phyloP scores from a whole-genome alignment of 2,113 vertebrate genomes.

The Leuciscus idus region DNA sequence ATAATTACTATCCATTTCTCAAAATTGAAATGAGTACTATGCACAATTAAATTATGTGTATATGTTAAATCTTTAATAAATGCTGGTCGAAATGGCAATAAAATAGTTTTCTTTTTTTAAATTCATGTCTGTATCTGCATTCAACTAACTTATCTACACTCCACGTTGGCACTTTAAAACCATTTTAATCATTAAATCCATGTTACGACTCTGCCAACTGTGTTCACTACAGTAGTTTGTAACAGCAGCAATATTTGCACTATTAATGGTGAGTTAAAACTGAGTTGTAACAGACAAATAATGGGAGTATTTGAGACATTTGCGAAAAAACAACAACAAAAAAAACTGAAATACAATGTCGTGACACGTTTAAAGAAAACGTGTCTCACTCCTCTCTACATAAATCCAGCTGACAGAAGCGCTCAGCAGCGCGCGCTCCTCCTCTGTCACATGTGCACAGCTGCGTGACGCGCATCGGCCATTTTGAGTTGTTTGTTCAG shows the following conservation, averaged over 20 bases:
- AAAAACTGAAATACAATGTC: too few species aligned
- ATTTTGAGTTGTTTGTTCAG: slow-evolving; percentile 77
- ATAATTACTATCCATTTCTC: neutral
- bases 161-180: too few species aligned
- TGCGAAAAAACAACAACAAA: neutral
- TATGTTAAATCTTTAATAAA: neutral
- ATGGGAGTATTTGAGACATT: neutral
- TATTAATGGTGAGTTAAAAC: neutral
- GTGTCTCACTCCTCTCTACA: neutral
- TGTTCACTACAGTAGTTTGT: too few species aligned
- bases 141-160: neutral
- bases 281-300: neutral
- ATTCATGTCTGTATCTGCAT: neutral
- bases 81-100: neutral
- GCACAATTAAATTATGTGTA: neutral
- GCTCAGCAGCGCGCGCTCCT: neutral
- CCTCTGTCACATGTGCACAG: slow-evolving; percentile 60
- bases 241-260: too few species aligned
- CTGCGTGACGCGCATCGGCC: slow-evolving; percentile 75
- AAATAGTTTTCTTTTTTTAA: neutral
- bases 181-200: too few species aligned
- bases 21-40: neutral
- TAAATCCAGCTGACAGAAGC: neutral
- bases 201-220: too few species aligned
- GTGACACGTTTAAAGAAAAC: neutral